These are phyloP conservation scores for Ophiothrix spiculata DNA, from an alignment of 35 echinoderm and acorn worm genomes.

Conservation along the genomic window DNA sequence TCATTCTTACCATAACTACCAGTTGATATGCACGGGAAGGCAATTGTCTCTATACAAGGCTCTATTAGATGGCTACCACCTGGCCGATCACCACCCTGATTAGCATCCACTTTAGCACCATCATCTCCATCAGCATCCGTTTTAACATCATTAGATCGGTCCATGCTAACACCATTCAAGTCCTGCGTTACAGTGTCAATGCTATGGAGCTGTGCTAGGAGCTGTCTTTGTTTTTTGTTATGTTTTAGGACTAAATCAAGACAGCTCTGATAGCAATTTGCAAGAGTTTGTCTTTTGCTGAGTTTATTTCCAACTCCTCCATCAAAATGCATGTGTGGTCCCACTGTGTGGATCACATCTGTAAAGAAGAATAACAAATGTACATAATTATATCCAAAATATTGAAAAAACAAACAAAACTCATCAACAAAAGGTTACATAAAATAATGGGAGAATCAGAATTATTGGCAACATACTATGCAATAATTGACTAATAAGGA, in stretches of 20 bases:
- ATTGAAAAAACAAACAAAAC: too few species aligned
- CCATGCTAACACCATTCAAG: too few species aligned
- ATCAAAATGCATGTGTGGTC: constrained; percentile 35
- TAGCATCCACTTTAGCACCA: too few species aligned
- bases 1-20: constrained; percentile 74
- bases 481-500: too few species aligned
- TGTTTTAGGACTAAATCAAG: constrained; percentile 58
- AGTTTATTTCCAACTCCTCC: neutral
- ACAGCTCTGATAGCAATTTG: constrained; percentile 66
- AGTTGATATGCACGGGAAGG: constrained; percentile 88
- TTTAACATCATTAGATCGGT: too few species aligned
- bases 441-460: too few species aligned
- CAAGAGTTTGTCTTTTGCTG: constrained; percentile 7
- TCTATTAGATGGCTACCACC: too few species aligned
- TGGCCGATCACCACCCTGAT: too few species aligned
- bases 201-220: neutral
- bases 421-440: too few species aligned
- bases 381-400: too few species aligned
- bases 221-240: constrained; percentile 49
- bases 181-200: neutral
- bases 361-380: neutral
- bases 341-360: constrained; percentile 90
- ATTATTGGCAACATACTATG: too few species aligned
- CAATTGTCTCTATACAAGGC: constrained; percentile 62
- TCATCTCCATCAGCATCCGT: too few species aligned